Evolutionary conservation across 2,113 vertebrate genomes (phyloP), one percentile per base, ranked within the genome.

Genomic region (Gulo gulo): DNA sequence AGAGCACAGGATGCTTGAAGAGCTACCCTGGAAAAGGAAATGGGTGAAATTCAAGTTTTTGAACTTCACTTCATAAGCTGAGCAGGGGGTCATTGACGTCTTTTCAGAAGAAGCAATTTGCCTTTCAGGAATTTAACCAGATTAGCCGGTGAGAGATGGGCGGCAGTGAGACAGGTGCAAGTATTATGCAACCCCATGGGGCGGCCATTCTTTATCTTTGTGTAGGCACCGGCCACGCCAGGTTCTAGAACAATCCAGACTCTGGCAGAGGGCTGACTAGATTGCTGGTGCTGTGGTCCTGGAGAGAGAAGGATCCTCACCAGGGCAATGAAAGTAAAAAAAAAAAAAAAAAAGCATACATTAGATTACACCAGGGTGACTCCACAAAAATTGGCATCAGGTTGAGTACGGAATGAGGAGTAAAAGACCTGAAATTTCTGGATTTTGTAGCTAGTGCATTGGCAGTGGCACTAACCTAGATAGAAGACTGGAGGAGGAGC

Each of bases 391-490:
- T 9, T 65, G 65, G 31, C 69, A 87, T 50, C 63, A 85, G 45
- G 55, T 67, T 50, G 63, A 29, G 1, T 55, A 13, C 21, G 14
- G 7, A 12, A 76, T 13, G 83, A 88, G 55, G 95, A 94, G 82
- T 39, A 12, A 96, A 95, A 92, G 50, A 79, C 89, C 13, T 29
- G 23, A 81, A 81, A 47, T 90, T 18, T 95, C 69, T 84, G 63
- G 12, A 84, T 79, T 93, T 78, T 61, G 26, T 57, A n/a, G 63
- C 50, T 57, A 29, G 87, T 69, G 52, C 57, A 21, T 7, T n/a
- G 79, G 79, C 92, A 61, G 34, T 39, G 59, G 79, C n/a, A 57
- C 67, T 84, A 79, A 59, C 69, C 47, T n/a, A 78, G 69, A 39
- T 63, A 81, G 80, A 69, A 76, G 80, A 26, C 50, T 67, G 23